A percentile compares a stretch with the other conserved stretches of the same genome.
These are phyloP conservation scores for Perca schrenkii DNA, from an alignment of 2,113 vertebrate species.

Conservation along the genomic window DNA sequence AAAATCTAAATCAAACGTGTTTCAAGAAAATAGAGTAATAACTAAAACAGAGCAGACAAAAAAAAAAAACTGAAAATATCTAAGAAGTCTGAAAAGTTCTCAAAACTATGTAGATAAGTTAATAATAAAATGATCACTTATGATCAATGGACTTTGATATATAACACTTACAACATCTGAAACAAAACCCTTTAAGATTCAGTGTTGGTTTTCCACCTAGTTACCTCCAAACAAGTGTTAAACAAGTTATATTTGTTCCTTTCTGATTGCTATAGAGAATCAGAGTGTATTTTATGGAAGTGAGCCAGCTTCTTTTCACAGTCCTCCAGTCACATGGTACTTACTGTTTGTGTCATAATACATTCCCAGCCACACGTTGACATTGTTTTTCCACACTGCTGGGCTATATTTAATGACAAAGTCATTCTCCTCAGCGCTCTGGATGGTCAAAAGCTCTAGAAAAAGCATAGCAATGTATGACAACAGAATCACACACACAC, in stretches of 20 bases:
- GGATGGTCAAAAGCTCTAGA: constrained; percentile 81
- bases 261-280: background rate
- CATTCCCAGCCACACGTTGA: constrained; percentile 84
- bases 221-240: background rate
- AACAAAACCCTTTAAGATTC: background rate
- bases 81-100: background rate
- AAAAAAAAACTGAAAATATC: background rate
- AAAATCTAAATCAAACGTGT: background rate
- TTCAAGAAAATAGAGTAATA: background rate
- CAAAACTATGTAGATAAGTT: background rate
- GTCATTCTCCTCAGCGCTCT: constrained; percentile 77
- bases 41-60: background rate
- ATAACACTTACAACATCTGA: background rate
- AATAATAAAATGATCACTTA: background rate
- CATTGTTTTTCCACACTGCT: constrained; percentile 79
- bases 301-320: constrained; percentile 6
- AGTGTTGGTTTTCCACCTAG: too few species aligned
- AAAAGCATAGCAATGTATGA: constrained; percentile 12
- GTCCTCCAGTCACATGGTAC: constrained; percentile 41
- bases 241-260: background rate
- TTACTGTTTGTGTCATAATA: constrained; percentile 82
- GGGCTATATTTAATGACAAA: constrained; percentile 79
- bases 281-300: background rate
- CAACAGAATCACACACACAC: background rate
- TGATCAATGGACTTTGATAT: background rate